Evolutionary conservation across 2,888 invertebrate species (phyloP).

Genomic region (Amphipoea oculea): DNA sequence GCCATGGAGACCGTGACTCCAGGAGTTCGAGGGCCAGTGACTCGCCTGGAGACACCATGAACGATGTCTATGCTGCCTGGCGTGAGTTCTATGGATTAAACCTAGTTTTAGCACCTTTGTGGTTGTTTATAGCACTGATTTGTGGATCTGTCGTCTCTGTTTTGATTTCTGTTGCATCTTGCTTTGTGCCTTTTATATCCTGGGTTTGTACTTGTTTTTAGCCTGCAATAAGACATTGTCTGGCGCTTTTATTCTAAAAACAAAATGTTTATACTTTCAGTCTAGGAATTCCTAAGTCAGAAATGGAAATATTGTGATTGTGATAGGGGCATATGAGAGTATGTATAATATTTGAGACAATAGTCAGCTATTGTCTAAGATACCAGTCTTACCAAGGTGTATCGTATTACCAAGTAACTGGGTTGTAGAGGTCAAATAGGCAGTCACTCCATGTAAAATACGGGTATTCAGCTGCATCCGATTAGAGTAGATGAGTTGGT

Average conservation of each 20-base stretch:
- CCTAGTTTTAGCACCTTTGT: constrained; percentile 28
- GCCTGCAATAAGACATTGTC: background rate
- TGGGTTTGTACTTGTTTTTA: background rate
- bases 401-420: too few relatives aligned
- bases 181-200: background rate
- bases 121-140: constrained; percentile 29
- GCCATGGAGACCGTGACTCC: constrained; percentile 79
- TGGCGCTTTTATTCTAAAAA: background rate
- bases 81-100: constrained; percentile 86
- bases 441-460: too few relatives aligned
- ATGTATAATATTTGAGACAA: too few relatives aligned
- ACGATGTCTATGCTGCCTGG: constrained; percentile 92
- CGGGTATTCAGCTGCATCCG: too few relatives aligned
- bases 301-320: background rate
- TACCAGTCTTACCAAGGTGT: too few relatives aligned
- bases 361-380: too few relatives aligned
- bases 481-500: too few relatives aligned
- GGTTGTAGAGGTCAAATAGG: too few relatives aligned
- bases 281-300: background rate
- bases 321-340: too few relatives aligned
- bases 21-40: constrained; percentile 85
- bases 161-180: background rate
- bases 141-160: constrained; percentile 2
- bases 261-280: background rate
- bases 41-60: constrained; percentile 91